Evolutionary conservation across 2,113 vertebrate species (phyloP), one percentile per base, ranked within the genome.

Genomic region (Sisor rabdophorus): DNA sequence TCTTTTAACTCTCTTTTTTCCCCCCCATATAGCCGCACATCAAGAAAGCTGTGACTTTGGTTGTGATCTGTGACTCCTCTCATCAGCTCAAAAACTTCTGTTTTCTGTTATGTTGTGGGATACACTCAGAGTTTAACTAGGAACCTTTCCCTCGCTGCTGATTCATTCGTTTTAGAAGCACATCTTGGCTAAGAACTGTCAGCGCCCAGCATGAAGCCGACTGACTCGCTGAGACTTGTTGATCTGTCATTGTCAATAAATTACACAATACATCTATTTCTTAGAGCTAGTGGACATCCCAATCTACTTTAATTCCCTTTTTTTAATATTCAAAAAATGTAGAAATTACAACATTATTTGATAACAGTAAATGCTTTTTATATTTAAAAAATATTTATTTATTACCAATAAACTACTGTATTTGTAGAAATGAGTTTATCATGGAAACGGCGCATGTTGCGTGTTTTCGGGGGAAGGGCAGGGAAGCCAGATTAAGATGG

Each of bases 1-100:
- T 75, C 80, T 79, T 81, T 78, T 63, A 81, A 53, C 76, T 81
- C 36, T 44, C 30, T 36, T 13, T 24, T 10, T 32, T 75, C 55
- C 1, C 24, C 10, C 26, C 53, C 26, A 63, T 52, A 63, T 70
- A 52, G 20, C 64, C 65, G 22, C n/a, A 75, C 71, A 53, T 71
- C 76, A 71, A 28, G 20, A 78, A 64, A 40, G 52, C 59, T 58
- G 19, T 58, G 69, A 67, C 50, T 59, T 64, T 24, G 53, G 32
- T 53, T 65, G 63, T 55, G 74, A 54, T 78, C 28, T 61, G 26
- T 11, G 10, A 30, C 28, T 28, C 48, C 48, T 26, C 48, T 78
- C 69, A 72, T 78, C 58, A 78, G 30, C 56, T 54, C 36, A 0
- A 30, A 17, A 68, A 59, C 53, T 65, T 77, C 75, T 77, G 75